phyloP scores from a whole-genome alignment of 2,888 invertebrate species.

The Salpingus planirostris region DNA sequence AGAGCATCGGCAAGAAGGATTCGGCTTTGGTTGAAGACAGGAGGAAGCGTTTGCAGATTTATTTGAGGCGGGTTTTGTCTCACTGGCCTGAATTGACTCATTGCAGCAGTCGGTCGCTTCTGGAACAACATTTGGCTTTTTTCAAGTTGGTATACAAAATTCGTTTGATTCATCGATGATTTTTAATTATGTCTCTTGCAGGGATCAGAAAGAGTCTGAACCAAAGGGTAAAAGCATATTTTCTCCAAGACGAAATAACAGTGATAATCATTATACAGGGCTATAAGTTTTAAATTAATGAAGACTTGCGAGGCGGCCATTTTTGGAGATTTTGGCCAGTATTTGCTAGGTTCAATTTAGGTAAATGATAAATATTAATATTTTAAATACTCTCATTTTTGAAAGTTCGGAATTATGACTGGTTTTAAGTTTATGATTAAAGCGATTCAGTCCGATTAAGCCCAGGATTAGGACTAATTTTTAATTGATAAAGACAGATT shows the following conservation, averaged over 20 bases:
- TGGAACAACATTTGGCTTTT: conserved; percentile 77
- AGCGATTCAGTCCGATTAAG: too few species aligned
- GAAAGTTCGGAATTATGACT: too few species aligned
- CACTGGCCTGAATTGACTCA: conserved; percentile 70
- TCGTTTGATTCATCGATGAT: conserved; percentile 3
- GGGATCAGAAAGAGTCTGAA: conserved; percentile 33
- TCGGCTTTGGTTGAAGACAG: conserved; percentile 80
- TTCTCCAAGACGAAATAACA: conserved; percentile 25
- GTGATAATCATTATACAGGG: conserved; percentile 37
- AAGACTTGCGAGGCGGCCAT: too few species aligned
- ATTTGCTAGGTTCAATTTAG: too few species aligned
- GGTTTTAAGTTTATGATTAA: too few species aligned
- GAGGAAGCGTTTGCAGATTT: conserved; percentile 75
- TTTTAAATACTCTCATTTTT: too few species aligned
- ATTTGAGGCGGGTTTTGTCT: conserved; percentile 75
- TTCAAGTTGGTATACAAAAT: conserved; percentile 56
- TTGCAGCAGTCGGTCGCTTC: conserved; percentile 65
- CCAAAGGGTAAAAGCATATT: conserved; percentile 27
- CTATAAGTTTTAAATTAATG: conserved; percentile 28
- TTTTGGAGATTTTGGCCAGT: too few species aligned
- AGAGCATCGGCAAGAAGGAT: conserved; percentile 87
- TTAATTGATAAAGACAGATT: too few species aligned
- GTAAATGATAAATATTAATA: too few species aligned
- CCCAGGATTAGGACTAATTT: too few species aligned
- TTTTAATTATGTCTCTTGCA: conserved; percentile 18